Evolutionary conservation across 64 coral and sea anemone genomes (phyloP), one percentile per base, ranked within the genome.

Genomic region (Montipora capricornis): DNA sequence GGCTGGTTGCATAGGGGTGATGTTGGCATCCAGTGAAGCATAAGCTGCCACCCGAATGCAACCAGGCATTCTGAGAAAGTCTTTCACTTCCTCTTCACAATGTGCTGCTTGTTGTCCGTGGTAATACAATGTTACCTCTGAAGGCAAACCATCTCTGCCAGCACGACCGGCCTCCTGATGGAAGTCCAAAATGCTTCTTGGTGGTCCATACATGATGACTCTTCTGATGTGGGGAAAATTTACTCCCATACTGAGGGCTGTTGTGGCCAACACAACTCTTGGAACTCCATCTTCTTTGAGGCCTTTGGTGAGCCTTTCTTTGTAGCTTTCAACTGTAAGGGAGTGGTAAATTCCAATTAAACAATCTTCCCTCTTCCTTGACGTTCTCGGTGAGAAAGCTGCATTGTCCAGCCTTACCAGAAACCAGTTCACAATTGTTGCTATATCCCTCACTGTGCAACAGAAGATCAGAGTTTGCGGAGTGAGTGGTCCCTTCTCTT

Each of bases 261-360:
- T 91, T 59, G 89, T 91, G 10, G 89, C 62, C 80, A 91, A 47
- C 13, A 70, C 89, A 47, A 91, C 49, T 51, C 64, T 82, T 19
- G 62, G 17, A 20, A 52, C 68, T 91, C 89, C 89, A 49, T 73
- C 14, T 2, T 49, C 77, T 20, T 91, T 70, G 2, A 91, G 24
- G 17, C 45, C 68, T n/a, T 62, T 73, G 64, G 81, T 5, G 14
- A 91, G 47, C 69, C 78, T 81, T 13, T 81, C 60, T 37, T 91
- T 74, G 62, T 82, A 13, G 37, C 68, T 91, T 47, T 62, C 20
- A 68, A 81, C 46, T 3, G 89, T 91, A 5, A 70, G 20, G 20
- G 90, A 83, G 82, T 92, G 90, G 50, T 83, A 92, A 74, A 92
- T 92, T 73, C 79, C 80, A 74, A 92, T 73, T 46, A 85, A 49